These are phyloP conservation scores for Galaxias olidus DNA, from an alignment of 2,797 vertebrate genomes.

Conservation along the genomic window DNA sequence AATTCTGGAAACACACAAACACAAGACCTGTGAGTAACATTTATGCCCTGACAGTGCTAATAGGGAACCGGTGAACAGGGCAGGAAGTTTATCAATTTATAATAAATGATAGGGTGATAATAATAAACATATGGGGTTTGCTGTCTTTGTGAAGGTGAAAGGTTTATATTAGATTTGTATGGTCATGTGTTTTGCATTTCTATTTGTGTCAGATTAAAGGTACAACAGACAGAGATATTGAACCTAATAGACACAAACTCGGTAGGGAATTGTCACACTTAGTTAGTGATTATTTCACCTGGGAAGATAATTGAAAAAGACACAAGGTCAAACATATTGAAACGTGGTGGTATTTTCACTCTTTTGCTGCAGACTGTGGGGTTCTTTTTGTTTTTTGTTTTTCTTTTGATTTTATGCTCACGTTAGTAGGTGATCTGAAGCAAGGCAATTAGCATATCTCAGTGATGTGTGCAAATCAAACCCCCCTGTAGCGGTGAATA, in stretches of 20 bases:
- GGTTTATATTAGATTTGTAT: no score
- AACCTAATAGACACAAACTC: no score
- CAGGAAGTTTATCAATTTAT: background rate
- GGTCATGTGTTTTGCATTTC: no score
- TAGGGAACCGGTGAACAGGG: background rate
- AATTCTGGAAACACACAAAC: background rate
- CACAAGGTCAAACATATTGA: conserved; percentile 24
- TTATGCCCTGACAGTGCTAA: background rate
- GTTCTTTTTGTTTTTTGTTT: conserved; percentile 27
- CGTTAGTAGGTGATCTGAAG: conserved; percentile 46
- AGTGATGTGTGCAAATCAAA: conserved; percentile 52
- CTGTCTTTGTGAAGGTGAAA: no score
- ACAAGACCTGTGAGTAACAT: conserved; percentile 5
- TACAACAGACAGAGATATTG: no score
- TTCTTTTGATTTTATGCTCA: conserved; percentile 42
- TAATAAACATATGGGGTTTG: background rate
- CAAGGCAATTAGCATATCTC: conserved; percentile 54
- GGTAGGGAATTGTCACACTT: background rate
- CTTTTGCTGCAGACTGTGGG: conserved; percentile 13
- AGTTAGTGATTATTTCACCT: conserved; percentile 3
- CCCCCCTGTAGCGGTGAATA: conserved; percentile 41
- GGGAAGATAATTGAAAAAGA: conserved; percentile 9
- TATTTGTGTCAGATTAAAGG: no score
- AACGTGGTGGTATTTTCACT: conserved; percentile 11
- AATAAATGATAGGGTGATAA: background rate